Base-by-base conservation (phyloP, 2,113 vertebrate genomes). In the Antigone vipio region DNA sequence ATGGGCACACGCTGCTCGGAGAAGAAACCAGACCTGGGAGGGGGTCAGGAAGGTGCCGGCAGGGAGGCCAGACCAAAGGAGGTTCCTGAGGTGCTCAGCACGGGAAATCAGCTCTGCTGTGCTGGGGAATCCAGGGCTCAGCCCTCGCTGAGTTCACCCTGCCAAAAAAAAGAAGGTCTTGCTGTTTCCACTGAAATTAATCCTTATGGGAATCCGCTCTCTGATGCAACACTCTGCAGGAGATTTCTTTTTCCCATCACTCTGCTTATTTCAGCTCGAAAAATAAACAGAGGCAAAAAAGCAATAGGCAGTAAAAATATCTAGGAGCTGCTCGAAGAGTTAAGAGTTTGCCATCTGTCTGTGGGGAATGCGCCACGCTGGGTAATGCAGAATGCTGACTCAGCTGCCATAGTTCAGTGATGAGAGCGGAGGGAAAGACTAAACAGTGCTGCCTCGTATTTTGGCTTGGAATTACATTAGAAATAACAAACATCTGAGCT, bases 401-500 rank as follows among this genome's bases (percentile, higher is more conserved):
- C 95, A 90, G 94, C 95, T 72, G 87, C 87, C 40, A 5, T 64
- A n/a, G 71, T 11, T 55, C 71, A 32, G 81, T 8, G 12, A 12
- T 27, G 71, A 49, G 91, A 95, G 83, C 20, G 0, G 7, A 56
- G 91, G 93, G 58, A 15, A 55, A 79, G 95, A 50, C 96, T 94
- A 24, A 92, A 77, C 85, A 94, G 75, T 20, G 22, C 90, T 79
- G 93, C 92, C 91, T 88, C 5, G 45, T 73, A 23, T 85, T 94
- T 80, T 92, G 93, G 95, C 90, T 93, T 58, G 72, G 90, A 81
- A 52, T 68, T 30, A 32, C 74, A 49, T 66, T 47, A 80, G 93
- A 59, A 96, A 88, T 94, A 92, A 88, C 85, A 96, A 96, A 95
- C 88, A 90, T 88, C 88, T 92, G 93, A 94, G 90, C 82, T 73